Evolutionary conservation across 2,888 invertebrate species (phyloP).

Genomic region (Acrobasis repandana): DNA sequence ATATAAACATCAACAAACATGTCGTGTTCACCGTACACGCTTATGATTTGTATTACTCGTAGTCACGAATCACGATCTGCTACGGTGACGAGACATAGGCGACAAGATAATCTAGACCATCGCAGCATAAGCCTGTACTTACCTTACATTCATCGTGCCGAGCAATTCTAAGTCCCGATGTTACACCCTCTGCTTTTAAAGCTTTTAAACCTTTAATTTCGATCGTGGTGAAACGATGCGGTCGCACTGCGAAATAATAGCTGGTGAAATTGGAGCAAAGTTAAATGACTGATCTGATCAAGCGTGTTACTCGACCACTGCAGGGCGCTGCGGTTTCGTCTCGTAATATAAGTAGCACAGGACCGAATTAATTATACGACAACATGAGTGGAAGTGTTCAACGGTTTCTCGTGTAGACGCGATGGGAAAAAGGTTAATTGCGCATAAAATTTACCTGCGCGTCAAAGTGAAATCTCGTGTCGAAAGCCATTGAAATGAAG

Average conservation of each 20-base stretch:
- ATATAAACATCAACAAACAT: background rate
- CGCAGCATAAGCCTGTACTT: slow-evolving; percentile 33
- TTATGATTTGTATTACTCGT: slow-evolving; percentile 1
- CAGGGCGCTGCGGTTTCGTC: slow-evolving; percentile 68
- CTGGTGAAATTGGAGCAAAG: slow-evolving; percentile 62
- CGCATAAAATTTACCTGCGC: slow-evolving; percentile 44
- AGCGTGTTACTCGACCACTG: slow-evolving; percentile 63
- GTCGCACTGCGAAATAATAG: slow-evolving; percentile 45
- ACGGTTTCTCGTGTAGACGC: slow-evolving; percentile 75
- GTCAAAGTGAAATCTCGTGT: slow-evolving; percentile 32
- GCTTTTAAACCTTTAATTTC: slow-evolving; percentile 48
- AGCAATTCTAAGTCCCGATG: slow-evolving; percentile 18
- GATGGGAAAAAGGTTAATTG: slow-evolving; percentile 71
- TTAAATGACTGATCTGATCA: slow-evolving; percentile 58
- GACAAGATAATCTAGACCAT: slow-evolving; percentile 36
- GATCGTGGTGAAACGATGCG: slow-evolving; percentile 45
- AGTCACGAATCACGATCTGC: slow-evolving; percentile 22
- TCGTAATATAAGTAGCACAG: slow-evolving; percentile 71
- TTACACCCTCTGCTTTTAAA: slow-evolving; percentile 36
- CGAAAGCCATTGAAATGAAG: slow-evolving; percentile 28
- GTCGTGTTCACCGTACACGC: background rate
- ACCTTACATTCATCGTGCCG: slow-evolving; percentile 10
- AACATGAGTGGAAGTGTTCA: slow-evolving; percentile 56
- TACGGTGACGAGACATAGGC: slow-evolving; percentile 31
- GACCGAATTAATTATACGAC: slow-evolving; percentile 74